Conservation (phyloP, 2,797 vertebrate species). For the Thalassophryne amazonica region DNA sequence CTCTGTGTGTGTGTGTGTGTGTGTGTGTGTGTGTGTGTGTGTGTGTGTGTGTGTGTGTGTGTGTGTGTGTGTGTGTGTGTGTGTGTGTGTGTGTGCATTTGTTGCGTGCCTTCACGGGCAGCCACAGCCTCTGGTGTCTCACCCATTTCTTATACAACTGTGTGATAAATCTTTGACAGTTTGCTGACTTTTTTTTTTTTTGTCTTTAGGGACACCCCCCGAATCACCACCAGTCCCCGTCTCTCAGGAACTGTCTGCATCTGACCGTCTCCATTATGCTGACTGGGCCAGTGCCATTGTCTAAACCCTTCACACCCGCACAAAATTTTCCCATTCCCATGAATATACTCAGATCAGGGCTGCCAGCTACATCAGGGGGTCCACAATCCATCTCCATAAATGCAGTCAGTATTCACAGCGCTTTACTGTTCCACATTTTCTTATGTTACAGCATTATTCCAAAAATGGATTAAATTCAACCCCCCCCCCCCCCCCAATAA, state of each 20-base stretch:
- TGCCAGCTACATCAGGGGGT: too few species aligned
- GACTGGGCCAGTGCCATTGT: too few species aligned
- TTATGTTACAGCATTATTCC: too few species aligned
- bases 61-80: neutral
- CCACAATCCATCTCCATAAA: too few species aligned
- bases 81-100: constrained; percentile 4
- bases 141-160: constrained; percentile 44
- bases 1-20: too few species aligned
- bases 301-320: too few species aligned
- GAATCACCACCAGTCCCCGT: constrained; percentile 7
- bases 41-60: neutral
- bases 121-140: constrained; percentile 1
- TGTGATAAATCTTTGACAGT: constrained; percentile 58
- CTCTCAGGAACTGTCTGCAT: constrained; percentile 42
- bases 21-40: neutral
- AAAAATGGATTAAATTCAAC: too few species aligned
- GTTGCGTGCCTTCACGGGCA: constrained; percentile 26
- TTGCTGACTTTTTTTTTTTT: constrained; percentile 58
- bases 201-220: constrained; percentile 19
- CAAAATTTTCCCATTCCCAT: too few species aligned
- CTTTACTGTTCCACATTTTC: too few species aligned
- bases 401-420: too few species aligned
- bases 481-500: neutral
- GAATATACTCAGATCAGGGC: too few species aligned
- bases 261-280: too few species aligned